These are phyloP conservation scores for Dendrocincla tyrannina DNA, from an alignment of 2,797 vertebrate species.

Conservation along the genomic window DNA sequence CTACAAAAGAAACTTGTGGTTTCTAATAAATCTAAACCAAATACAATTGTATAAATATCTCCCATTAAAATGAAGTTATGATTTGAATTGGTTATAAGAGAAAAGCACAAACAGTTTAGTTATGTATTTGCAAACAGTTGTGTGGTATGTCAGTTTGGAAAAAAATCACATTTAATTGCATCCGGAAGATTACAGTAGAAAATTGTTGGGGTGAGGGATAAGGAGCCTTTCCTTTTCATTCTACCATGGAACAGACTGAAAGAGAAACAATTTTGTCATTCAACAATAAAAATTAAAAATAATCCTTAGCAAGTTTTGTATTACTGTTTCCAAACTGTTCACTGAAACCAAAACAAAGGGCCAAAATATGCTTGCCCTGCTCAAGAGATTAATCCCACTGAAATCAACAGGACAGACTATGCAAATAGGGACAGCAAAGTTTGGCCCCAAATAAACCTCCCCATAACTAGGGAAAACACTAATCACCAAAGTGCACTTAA, in stretches of 20 bases:
- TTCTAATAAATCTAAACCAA: neutral
- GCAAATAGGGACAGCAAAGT: constrained; percentile 49
- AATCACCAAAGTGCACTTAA: constrained; percentile 77
- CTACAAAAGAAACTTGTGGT: neutral
- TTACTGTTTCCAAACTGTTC: constrained; percentile 40
- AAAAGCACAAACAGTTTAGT: constrained; percentile 32
- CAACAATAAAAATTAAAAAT: neutral
- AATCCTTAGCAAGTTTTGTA: constrained; percentile 30
- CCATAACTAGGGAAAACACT: constrained; percentile 68
- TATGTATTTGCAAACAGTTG: neutral
- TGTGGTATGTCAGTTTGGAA: neutral
- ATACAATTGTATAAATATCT: neutral
- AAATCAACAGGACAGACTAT: constrained; percentile 9
- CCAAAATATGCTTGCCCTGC: constrained; percentile 40
- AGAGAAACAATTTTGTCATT: neutral
- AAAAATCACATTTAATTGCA: neutral
- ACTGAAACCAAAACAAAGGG: constrained; percentile 62
- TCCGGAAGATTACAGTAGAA: neutral
- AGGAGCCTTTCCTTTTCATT: constrained; percentile 44
- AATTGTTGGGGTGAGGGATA: neutral
- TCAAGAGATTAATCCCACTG: neutral
- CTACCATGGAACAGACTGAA: constrained; percentile 48
- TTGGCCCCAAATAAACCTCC: constrained; percentile 65
- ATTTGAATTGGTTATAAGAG: neutral
- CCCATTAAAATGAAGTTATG: neutral